A percentile compares a stretch with the other conserved stretches of the same genome.
These are phyloP conservation scores for Orius laevigatus DNA, from an alignment of 1,140 invertebrate species.

Conservation along the genomic window DNA sequence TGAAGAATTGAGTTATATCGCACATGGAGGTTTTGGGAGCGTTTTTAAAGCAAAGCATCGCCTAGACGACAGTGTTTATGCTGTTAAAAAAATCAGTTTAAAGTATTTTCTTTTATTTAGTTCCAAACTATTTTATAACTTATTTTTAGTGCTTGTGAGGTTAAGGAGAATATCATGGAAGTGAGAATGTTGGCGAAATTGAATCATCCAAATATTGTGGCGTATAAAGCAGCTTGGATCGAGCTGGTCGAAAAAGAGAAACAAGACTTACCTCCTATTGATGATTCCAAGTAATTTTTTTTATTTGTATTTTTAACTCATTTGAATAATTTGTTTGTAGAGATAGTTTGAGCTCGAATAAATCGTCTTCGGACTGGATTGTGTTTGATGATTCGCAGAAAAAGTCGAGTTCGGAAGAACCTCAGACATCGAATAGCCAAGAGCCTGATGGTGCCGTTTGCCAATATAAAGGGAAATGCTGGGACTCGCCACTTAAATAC, in stretches of 20 bases:
- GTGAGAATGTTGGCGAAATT: conserved; percentile 62
- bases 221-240: conserved; percentile 70
- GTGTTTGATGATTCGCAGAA: background rate
- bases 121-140: background rate
- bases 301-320: background rate
- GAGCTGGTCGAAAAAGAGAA: conserved; percentile 33
- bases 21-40: conserved; percentile 55
- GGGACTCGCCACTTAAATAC: too few relatives aligned
- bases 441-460: too few relatives aligned
- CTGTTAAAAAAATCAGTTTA: conserved; percentile 63
- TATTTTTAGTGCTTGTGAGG: conserved; percentile 26
- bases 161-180: conserved; percentile 49
- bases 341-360: background rate
- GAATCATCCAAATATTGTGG: conserved; percentile 64
- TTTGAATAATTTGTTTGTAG: background rate
- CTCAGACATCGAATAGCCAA: background rate
- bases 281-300: conserved; percentile 9
- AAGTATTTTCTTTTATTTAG: conserved; percentile 26
- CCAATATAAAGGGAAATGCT: too few relatives aligned
- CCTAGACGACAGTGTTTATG: conserved; percentile 59
- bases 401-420: background rate
- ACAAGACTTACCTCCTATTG: background rate
- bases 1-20: conserved; percentile 52
- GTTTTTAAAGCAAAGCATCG: conserved; percentile 47
- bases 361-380: background rate